Base-by-base conservation (phyloP, 92 coral and sea anemone species). In the Parazoanthus swiftii region DNA sequence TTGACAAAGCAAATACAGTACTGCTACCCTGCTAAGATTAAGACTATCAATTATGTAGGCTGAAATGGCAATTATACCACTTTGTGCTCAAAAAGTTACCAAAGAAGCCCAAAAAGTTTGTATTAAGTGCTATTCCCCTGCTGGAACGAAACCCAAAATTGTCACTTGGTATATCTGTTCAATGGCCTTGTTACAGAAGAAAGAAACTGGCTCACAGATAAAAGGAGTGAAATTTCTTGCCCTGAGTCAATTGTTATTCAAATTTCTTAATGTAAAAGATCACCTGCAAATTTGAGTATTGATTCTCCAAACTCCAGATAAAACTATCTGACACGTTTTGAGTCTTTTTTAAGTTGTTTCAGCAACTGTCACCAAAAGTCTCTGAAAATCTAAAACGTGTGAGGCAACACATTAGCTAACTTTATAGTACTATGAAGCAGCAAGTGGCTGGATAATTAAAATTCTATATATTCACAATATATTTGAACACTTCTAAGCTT, bases 261-360 rank as follows among this genome's bases (percentile, higher is more conserved):
- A 84, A 84, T 84, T 43, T 71, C 68, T 68, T 66, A 29, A 36
- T 71, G 42, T 44, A 48, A 84, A 70, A 84, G 77, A 84, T 84
- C 87, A 84, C 87, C 79, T 84, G 87, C 87, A 84, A 84, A 48
- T 72, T 84, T 9, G 29, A 84, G 79, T 84, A 70, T 84, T 48
- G 79, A 84, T 71, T 51, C 75, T 44, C 38, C 42, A 84, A 70
- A 84, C 77, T 68, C 66, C 29, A 84, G 63, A 84, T 68, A 71
- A 42, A 84, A 84, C 87, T 84, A 68, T 54, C 79, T 46, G 67
- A 71, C 75, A 84, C 71, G 87, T 84, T 84, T 71, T 20, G 16
- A 73, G 71, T 84, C 79, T 44, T 72, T 29, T 83, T 70, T 9
- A 72, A 46, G 8, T 56, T 71, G 50, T 84, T 48, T 79, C 63